phyloP scores from a whole-genome alignment of 2,113 vertebrate genomes.

The Lepus americanus region DNA sequence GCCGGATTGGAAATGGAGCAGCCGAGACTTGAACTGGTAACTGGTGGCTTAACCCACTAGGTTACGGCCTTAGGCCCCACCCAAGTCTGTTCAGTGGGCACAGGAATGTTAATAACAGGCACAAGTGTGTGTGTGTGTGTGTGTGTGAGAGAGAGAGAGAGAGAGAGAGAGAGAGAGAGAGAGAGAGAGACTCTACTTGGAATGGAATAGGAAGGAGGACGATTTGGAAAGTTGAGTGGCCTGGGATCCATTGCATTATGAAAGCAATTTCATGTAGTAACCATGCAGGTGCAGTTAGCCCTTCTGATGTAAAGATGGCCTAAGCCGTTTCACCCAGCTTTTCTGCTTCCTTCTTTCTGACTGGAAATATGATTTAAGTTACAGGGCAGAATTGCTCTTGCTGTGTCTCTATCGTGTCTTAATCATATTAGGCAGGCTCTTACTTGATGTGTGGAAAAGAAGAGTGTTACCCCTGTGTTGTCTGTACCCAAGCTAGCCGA shows the following conservation, averaged over 20 bases:
- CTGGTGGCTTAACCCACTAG: no score
- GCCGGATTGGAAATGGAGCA: no score
- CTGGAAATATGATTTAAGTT: constrained; percentile 28
- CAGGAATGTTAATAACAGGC: background rate
- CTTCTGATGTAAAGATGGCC: background rate
- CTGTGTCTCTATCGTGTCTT: constrained; percentile 18
- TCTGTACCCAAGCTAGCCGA: background rate
- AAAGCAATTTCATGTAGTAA: background rate
- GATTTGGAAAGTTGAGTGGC: background rate
- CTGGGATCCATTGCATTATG: background rate
- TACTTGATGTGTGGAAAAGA: constrained; percentile 5
- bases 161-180: no score
- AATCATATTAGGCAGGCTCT: background rate
- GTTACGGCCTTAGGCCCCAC: no score
- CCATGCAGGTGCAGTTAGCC: background rate
- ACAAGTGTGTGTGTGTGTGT: background rate
- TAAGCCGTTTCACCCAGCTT: background rate
- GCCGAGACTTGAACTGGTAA: no score
- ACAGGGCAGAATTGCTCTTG: background rate
- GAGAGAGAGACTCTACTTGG: background rate
- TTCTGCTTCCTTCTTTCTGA: background rate
- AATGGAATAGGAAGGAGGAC: background rate
- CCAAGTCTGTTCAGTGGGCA: background rate
- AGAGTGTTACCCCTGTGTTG: constrained; percentile 23
- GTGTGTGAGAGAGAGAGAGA: background rate